phyloP scores from a whole-genome alignment of 2,888 invertebrate species.

The Copidosoma aretas region DNA sequence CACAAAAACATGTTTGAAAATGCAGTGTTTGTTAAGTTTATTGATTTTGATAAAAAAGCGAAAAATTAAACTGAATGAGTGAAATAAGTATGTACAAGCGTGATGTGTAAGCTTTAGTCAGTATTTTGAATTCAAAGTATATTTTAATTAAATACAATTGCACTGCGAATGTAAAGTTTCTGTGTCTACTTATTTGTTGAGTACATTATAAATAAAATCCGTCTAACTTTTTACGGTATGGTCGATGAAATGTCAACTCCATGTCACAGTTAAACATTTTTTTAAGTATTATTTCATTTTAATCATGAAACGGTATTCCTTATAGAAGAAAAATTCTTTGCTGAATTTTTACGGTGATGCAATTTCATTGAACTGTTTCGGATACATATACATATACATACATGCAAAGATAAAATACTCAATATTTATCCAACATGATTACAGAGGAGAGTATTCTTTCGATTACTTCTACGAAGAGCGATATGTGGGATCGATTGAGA shows the following conservation, averaged over 20 bases:
- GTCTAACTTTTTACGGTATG: no score
- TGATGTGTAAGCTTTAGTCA: conserved; percentile 2
- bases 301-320: conserved; percentile 21
- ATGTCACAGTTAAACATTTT: conserved; percentile 14
- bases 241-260: conserved; percentile 12
- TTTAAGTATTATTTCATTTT: conserved; percentile 1
- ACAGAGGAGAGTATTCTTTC: neutral
- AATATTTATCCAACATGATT: neutral
- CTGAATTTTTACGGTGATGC: no score
- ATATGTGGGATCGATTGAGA: conserved; percentile 2
- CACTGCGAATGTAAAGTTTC: conserved; percentile 20
- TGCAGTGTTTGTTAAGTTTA: conserved; percentile 29
- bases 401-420: conserved; percentile 21
- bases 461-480: conserved; percentile 13
- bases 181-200: conserved; percentile 1
- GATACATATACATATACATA: conserved; percentile 5
- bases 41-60: conserved; percentile 22
- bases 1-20: conserved; percentile 17
- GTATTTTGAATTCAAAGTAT: neutral
- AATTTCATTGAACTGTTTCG: neutral
- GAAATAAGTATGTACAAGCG: conserved; percentile 18
- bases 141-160: conserved; percentile 14
- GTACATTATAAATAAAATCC: conserved; percentile 18
- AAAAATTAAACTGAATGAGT: conserved; percentile 20
- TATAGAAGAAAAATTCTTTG: neutral